Conservation (phyloP, 2,113 vertebrate genomes). For the Blennius ocellaris region DNA sequence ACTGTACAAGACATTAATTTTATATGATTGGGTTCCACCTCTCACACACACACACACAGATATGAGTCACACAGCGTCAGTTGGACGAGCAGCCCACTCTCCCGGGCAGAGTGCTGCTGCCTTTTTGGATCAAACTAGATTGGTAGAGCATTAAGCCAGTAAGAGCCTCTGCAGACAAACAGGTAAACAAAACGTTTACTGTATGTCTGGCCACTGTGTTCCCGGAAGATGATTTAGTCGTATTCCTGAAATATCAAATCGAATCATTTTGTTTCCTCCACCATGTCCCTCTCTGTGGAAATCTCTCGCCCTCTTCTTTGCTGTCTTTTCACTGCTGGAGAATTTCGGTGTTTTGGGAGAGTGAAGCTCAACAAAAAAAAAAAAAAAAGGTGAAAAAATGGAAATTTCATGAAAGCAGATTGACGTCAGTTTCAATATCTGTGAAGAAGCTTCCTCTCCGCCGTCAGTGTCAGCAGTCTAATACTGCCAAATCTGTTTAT, state of each 20-base stretch:
- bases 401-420: conserved; percentile 28
- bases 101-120: conserved; percentile 25
- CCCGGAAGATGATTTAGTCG: conserved; percentile 19
- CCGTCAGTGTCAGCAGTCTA: conserved; percentile 18
- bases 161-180: conserved; percentile 52
- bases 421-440: conserved; percentile 48
- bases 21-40: too few relatives aligned
- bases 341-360: conserved; percentile 19
- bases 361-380: not conserved
- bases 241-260: conserved; percentile 48
- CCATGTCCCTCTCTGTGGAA: not conserved
- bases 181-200: conserved; percentile 58
- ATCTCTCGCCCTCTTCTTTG: conserved; percentile 4
- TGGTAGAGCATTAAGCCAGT: conserved; percentile 42
- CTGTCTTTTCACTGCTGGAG: not conserved
- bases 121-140: conserved; percentile 53
- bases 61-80: conserved; percentile 54
- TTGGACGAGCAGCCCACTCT: conserved; percentile 56
- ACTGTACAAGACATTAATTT: too few relatives aligned
- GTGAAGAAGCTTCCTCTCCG: conserved; percentile 14
- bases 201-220: conserved; percentile 13
- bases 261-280: conserved; percentile 28
- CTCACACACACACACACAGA: conserved; percentile 1
- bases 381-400: not conserved
- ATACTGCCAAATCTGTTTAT: conserved; percentile 9